Evolutionary conservation across 2,113 vertebrate species (phyloP).

Genomic region (Callorhinus ursinus): DNA sequence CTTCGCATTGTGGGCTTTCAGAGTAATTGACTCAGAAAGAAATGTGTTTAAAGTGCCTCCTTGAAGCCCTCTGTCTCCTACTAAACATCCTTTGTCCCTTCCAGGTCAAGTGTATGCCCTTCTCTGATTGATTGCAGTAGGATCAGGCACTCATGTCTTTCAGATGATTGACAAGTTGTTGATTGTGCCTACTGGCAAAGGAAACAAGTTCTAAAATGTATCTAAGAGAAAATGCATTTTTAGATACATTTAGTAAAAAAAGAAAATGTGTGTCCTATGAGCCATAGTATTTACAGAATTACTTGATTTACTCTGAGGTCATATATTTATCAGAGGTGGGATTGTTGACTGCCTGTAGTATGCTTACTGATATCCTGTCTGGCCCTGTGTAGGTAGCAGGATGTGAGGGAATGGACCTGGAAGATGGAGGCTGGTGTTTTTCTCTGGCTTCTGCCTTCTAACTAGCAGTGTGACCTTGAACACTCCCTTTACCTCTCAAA

Average conservation of each 20-base stretch:
- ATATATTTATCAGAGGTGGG: background rate
- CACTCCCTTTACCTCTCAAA: background rate
- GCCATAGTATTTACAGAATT: constrained; percentile 11
- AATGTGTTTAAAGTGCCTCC: constrained; percentile 40
- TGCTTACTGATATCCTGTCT: background rate
- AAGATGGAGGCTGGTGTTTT: background rate
- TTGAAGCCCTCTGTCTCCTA: constrained; percentile 12
- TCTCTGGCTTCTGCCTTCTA: background rate
- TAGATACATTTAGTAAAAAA: background rate
- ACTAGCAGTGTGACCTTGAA: background rate
- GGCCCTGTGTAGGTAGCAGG: background rate
- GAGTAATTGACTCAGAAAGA: constrained; percentile 35
- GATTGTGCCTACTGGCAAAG: constrained; percentile 1
- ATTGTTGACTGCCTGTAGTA: background rate
- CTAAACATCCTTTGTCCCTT: background rate
- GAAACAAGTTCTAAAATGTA: constrained; percentile 51
- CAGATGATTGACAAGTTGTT: constrained; percentile 55
- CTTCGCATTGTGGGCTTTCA: constrained; percentile 46
- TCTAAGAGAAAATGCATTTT: constrained; percentile 47
- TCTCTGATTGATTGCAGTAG: constrained; percentile 35
- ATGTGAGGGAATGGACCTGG: background rate
- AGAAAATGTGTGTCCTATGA: constrained; percentile 9
- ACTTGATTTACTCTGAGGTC: constrained; percentile 16
- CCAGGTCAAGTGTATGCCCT: constrained; percentile 10
- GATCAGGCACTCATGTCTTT: constrained; percentile 27